Conservation (phyloP, 1,140 invertebrate genomes). For the Ectropis grisescens region DNA sequence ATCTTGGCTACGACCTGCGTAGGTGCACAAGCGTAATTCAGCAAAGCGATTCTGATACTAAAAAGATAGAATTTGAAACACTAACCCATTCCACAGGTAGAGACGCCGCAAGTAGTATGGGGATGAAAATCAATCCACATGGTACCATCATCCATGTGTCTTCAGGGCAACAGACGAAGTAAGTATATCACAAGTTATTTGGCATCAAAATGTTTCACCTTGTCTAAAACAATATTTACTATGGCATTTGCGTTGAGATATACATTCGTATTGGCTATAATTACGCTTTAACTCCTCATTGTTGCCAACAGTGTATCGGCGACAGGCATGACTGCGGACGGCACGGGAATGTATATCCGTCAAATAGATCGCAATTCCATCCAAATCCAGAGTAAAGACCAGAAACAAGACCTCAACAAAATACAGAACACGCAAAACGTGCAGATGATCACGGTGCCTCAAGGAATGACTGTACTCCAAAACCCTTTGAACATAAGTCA, state of each 20-base stretch:
- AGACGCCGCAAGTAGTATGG: conserved; percentile 54
- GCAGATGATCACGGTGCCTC: conserved; percentile 60
- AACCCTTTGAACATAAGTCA: conserved; percentile 54
- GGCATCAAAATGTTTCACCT: too few relatives aligned
- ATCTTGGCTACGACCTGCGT: too few relatives aligned
- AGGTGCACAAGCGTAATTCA: too few relatives aligned
- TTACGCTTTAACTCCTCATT: too few relatives aligned
- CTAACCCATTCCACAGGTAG: conserved; percentile 47
- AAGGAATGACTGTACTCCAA: conserved; percentile 56
- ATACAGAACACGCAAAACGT: conserved; percentile 55
- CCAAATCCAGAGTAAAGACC: conserved; percentile 56
- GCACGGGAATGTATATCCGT: conserved; percentile 52
- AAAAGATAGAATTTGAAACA: too few relatives aligned
- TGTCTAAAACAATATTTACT: too few relatives aligned
- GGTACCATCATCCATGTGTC: conserved; percentile 61
- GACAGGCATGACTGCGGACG: conserved; percentile 38
- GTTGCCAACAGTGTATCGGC: conserved; percentile 38
- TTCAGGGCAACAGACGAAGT: conserved; percentile 60
- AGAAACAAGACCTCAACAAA: conserved; percentile 51
- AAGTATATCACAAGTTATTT: too few relatives aligned
- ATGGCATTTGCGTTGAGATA: too few relatives aligned
- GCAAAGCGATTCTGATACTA: too few relatives aligned
- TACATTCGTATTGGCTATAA: too few relatives aligned
- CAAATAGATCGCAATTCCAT: conserved; percentile 55
- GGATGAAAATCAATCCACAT: conserved; percentile 63